Evolutionary conservation across 2,888 invertebrate species (phyloP).

Genomic region (Lacanobia wlatinum): DNA sequence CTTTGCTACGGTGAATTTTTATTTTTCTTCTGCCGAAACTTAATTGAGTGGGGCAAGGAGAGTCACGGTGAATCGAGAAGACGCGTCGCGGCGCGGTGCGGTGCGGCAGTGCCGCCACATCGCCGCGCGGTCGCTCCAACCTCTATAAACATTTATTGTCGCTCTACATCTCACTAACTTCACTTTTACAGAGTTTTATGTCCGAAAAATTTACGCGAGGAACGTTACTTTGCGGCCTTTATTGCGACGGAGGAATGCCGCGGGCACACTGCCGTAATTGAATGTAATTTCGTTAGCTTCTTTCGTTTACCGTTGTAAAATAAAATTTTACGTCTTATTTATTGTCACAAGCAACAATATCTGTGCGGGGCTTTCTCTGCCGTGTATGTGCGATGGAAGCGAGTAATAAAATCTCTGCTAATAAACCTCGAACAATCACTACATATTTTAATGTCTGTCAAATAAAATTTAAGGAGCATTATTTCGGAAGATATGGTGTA

Average conservation of each 20-base stretch:
- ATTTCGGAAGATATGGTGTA: slow-evolving; percentile 65
- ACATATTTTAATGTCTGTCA: slow-evolving; percentile 73
- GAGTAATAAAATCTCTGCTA: slow-evolving; percentile 76
- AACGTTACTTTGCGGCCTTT: slow-evolving; percentile 84
- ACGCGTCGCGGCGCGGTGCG: slow-evolving; percentile 52
- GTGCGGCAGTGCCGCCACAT: neutral
- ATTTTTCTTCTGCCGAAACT: slow-evolving; percentile 82
- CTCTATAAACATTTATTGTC: slow-evolving; percentile 89
- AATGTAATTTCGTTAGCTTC: slow-evolving; percentile 90
- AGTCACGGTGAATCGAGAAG: slow-evolving; percentile 66
- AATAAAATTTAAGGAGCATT: slow-evolving; percentile 68
- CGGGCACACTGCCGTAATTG: slow-evolving; percentile 86
- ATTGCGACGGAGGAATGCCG: slow-evolving; percentile 86
- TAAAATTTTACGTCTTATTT: slow-evolving; percentile 90
- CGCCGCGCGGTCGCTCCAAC: slow-evolving; percentile 65
- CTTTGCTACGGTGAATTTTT: slow-evolving; percentile 78
- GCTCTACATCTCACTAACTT: slow-evolving; percentile 89
- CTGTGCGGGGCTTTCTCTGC: slow-evolving; percentile 69
- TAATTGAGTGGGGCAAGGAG: slow-evolving; percentile 81
- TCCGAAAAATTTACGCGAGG: slow-evolving; percentile 90
- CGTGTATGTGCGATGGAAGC: slow-evolving; percentile 73
- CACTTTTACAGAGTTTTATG: slow-evolving; percentile 90
- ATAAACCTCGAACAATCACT: slow-evolving; percentile 75
- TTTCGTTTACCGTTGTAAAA: slow-evolving; percentile 89
- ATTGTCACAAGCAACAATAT: slow-evolving; percentile 86